A percentile compares a stretch with the other conserved stretches of the same genome.
phyloP scores from a whole-genome alignment of 2,113 vertebrate species.

The Parotia lawesii region DNA sequence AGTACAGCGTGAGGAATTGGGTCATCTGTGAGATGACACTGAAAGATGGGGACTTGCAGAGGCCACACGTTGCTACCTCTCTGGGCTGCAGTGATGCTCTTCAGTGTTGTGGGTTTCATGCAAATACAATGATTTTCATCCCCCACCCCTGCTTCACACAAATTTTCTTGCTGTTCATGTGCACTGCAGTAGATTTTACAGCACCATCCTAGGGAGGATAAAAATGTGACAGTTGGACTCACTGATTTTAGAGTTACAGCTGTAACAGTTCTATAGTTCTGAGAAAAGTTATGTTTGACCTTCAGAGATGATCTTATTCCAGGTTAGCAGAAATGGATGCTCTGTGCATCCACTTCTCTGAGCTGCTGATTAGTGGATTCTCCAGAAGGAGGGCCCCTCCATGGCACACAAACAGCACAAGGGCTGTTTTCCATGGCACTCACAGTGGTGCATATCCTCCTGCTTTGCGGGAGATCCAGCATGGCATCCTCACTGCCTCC shows the following conservation, averaged over 20 bases:
- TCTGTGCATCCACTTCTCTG: background rate
- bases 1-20: background rate
- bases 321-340: background rate
- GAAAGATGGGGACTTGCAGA: background rate
- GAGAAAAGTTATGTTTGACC: background rate
- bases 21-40: background rate
- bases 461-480: background rate
- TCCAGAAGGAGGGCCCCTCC: background rate
- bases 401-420: background rate
- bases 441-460: background rate
- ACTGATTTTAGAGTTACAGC: background rate
- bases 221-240: background rate
- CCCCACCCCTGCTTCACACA: background rate
- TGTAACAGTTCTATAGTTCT: background rate
- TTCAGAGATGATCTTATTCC: background rate
- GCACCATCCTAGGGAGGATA: background rate
- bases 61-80: rapidly evolving
- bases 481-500: background rate
- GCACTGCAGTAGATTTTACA: background rate
- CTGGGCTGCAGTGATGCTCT: background rate
- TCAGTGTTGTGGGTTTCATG: background rate
- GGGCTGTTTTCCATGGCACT: rapidly evolving
- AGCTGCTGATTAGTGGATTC: background rate
- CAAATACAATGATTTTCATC: background rate
- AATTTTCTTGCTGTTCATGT: background rate